Conservation (phyloP, 1,140 invertebrate species). For the Oreohelix idahoensis region DNA sequence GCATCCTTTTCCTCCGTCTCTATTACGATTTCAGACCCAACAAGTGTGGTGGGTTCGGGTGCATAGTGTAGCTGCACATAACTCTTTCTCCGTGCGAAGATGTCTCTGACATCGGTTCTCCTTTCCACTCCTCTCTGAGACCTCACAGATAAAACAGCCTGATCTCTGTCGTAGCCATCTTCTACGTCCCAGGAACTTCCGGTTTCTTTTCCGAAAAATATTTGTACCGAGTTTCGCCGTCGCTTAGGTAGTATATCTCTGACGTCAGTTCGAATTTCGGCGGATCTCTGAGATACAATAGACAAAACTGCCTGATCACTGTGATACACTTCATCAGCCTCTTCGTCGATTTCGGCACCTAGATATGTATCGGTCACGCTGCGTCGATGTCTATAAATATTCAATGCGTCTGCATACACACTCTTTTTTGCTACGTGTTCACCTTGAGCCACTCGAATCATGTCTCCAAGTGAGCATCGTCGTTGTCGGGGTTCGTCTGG, state of each 20-base stretch:
- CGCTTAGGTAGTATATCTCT: not conserved
- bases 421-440: not conserved
- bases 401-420: conserved; percentile 36
- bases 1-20: no score
- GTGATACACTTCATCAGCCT: conserved; percentile 2
- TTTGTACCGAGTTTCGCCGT: conserved; percentile 15
- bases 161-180: not conserved
- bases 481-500: not conserved
- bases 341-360: conserved; percentile 35
- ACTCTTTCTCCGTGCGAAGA: not conserved
- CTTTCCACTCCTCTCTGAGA: not conserved
- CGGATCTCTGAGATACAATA: conserved; percentile 18
- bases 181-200: not conserved
- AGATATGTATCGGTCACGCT: conserved; percentile 47
- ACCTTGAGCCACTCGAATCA: conserved; percentile 19
- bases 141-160: not conserved
- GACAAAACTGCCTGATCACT: conserved; percentile 31
- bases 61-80: not conserved
- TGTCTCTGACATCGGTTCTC: not conserved
- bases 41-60: not conserved
- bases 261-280: conserved; percentile 15
- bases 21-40: no score
- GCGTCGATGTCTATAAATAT: conserved; percentile 42
- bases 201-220: conserved; percentile 34
- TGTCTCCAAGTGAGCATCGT: conserved; percentile 32